phyloP scores from a whole-genome alignment of 2,888 invertebrate species.

The Limnephilus auricula region DNA sequence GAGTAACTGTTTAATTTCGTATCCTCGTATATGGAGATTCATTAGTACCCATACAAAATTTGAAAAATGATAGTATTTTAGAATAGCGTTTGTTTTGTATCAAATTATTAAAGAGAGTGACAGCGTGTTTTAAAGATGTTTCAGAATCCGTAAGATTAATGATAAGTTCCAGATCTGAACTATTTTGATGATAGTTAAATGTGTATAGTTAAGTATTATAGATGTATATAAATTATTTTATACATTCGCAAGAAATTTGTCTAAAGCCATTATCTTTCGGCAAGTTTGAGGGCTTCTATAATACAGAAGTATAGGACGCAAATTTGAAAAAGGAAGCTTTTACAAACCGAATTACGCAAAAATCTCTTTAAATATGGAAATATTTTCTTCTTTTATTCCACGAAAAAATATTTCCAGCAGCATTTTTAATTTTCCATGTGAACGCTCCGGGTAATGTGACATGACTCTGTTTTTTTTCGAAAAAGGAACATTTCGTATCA shows the following conservation, averaged over 20 bases:
- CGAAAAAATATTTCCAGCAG: conserved; percentile 42
- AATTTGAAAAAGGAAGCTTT: conserved; percentile 5
- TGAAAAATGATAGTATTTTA: neutral
- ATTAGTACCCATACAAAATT: neutral
- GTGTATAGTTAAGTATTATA: no score
- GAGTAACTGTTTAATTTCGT: no score
- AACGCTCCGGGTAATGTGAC: conserved; percentile 62
- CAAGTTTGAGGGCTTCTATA: neutral
- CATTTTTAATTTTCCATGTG: conserved; percentile 65
- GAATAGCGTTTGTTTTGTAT: neutral
- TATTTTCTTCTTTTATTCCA: conserved; percentile 1
- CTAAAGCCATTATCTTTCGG: neutral
- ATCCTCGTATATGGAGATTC: no score
- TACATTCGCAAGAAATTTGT: neutral
- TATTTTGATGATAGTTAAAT: neutral
- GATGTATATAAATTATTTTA: neutral
- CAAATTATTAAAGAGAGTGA: neutral
- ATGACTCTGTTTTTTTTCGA: conserved; percentile 59
- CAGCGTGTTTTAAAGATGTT: neutral
- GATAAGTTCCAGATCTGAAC: neutral
- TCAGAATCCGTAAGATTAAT: neutral
- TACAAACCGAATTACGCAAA: neutral
- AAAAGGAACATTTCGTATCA: conserved; percentile 57
- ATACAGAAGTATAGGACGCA: neutral
- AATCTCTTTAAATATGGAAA: neutral